Evolutionary conservation across 2,888 invertebrate species (phyloP).

Genomic region (Coelogynopora nodosa): DNA sequence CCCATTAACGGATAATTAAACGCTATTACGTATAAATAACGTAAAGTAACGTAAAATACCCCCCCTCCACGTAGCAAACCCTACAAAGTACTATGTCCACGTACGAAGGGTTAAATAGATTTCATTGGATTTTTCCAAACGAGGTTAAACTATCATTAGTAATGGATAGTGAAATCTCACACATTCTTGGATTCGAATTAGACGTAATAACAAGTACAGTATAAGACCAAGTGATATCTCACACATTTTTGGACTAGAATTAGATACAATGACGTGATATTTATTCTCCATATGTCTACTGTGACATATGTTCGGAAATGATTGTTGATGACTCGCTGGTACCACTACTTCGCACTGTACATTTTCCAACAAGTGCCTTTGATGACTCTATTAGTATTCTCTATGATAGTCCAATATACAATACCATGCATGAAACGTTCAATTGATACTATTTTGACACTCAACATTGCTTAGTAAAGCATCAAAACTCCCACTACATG

Average conservation of each 20-base stretch:
- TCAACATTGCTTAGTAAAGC: too few relatives aligned
- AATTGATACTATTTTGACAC: neutral
- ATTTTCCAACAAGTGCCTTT: neutral
- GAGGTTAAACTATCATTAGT: neutral
- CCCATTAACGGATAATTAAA: too few relatives aligned
- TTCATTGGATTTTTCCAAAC: conserved; percentile 12
- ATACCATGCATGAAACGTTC: neutral
- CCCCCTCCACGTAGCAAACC: too few relatives aligned
- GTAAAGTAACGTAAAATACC: too few relatives aligned
- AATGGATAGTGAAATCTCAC: neutral
- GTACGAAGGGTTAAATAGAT: conserved; percentile 19
- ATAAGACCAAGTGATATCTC: neutral
- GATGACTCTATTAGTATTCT: neutral
- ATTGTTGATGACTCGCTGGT: neutral
- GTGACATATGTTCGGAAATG: neutral
- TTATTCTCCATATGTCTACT: neutral
- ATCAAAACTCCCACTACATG: too few relatives aligned
- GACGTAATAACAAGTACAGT: neutral
- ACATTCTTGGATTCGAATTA: neutral
- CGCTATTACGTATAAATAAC: too few relatives aligned
- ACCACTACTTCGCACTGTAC: neutral
- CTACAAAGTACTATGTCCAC: too few relatives aligned
- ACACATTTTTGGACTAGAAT: neutral
- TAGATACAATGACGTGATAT: neutral
- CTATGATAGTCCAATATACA: neutral